Base-by-base conservation (phyloP, 2,888 invertebrate species). In the Aleiodes testaceus region DNA sequence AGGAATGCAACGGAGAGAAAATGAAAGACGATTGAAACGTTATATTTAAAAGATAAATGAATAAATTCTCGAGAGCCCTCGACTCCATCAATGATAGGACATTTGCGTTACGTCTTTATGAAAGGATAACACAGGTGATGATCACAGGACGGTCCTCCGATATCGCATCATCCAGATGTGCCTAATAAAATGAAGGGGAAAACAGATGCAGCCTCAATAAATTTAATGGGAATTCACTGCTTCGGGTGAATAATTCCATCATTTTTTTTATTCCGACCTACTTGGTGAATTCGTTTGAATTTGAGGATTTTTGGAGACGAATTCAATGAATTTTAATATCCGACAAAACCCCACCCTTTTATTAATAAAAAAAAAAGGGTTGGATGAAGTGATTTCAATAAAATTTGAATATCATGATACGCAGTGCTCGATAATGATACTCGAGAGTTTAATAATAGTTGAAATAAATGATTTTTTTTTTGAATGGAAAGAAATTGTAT, bases 261-360 rank as follows among this genome's bases (percentile, higher is more conserved):
- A 5, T 49, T 49, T 16, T 49, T 11, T 5, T 16, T 49, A 16
- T 16, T 49, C n/a, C 14, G 49, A n/a, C 6, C 11, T 49, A 36
- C 7, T 36, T 9, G 26, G 3, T 26, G 26, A 26, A 26, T 26
- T n/a, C n/a, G n/a, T n/a, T n/a, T n/a, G n/a, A n/a, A n/a, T n/a
- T n/a, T n/a, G n/a, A n/a, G n/a, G n/a, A n/a, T n/a, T n/a, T n/a
- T n/a, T n/a, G n/a, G n/a, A n/a, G n/a, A n/a, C n/a, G n/a, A n/a
- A n/a, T n/a, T n/a, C n/a, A n/a, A n/a, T 83, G 83, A 82, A 83
- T 83, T 83, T 83, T 83, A 83, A 83, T 83, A 79, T 81, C 74
- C 69, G 69, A 77, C 67, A 75, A 78, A 76, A 80, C 20, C 20
- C 67, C 72, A 73, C 74, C 78, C 77, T 76, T 82, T 79, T 72